These are phyloP conservation scores for Lamellibrachia satsuma DNA, from an alignment of 2,888 invertebrate species.

Conservation along the genomic window DNA sequence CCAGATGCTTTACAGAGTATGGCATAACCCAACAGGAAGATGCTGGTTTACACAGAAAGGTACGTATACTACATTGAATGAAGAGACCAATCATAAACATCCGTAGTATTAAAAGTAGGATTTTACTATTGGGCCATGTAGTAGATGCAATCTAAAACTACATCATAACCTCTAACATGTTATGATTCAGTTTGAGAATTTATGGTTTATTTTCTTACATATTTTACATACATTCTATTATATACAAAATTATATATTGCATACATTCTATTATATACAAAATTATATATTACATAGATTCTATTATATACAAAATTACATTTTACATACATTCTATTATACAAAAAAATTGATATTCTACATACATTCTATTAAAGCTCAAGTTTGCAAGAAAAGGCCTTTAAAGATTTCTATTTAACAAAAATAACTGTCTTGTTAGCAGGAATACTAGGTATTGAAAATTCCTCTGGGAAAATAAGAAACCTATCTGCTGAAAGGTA, in stretches of 20 bases:
- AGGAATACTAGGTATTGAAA: background rate
- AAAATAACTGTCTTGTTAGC: background rate
- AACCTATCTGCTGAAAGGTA: too few relatives aligned
- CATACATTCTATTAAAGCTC: background rate
- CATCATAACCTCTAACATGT: too few relatives aligned
- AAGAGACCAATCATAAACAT: background rate
- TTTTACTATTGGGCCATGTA: background rate
- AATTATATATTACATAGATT: background rate
- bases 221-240: background rate
- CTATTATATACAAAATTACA: background rate
- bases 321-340: background rate
- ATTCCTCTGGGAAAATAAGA: too few relatives aligned
- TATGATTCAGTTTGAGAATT: too few relatives aligned
- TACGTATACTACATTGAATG: background rate
- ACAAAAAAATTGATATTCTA: background rate
- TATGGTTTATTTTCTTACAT: too few relatives aligned
- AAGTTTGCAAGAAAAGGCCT: too few relatives aligned
- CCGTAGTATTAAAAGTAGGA: too few relatives aligned
- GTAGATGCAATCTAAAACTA: background rate
- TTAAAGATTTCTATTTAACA: too few relatives aligned
- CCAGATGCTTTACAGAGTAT: background rate
- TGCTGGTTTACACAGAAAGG: conserved; percentile 4
- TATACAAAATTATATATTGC: background rate
- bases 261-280: background rate
- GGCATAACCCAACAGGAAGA: background rate